Percentiles rank a stretch among this genome's conserved stretches.
phyloP scores from a whole-genome alignment of 2,888 invertebrate species.

The Norana najaformis region DNA sequence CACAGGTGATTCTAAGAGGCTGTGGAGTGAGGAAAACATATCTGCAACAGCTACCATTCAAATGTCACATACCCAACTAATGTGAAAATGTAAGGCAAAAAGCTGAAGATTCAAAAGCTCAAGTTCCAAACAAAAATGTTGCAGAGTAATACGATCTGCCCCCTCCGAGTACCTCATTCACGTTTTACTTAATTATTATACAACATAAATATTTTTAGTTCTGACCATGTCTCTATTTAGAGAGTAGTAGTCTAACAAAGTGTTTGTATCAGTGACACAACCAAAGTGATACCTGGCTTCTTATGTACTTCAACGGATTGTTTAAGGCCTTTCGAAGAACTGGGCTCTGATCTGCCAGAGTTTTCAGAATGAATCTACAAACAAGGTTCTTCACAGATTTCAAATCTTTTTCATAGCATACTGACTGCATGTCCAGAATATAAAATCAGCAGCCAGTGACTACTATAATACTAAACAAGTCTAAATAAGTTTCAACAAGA shows the following conservation, averaged over 20 bases:
- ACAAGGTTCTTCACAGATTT: background rate
- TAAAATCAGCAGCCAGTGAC: background rate
- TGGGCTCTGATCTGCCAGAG: background rate
- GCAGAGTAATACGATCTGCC: background rate
- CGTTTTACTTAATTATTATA: background rate
- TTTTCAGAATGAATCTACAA: background rate
- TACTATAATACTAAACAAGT: background rate
- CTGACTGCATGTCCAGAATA: background rate
- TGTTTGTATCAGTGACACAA: background rate
- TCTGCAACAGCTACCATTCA: background rate
- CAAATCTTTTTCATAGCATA: background rate
- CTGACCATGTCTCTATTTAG: background rate
- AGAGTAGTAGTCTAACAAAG: background rate
- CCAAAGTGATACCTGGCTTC: background rate
- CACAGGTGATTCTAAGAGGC: no score
- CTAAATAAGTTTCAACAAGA: background rate
- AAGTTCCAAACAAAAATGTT: background rate
- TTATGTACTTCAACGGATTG: slow-evolving; percentile 5
- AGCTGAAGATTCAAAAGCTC: background rate
- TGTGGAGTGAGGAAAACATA: no score
- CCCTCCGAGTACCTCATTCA: background rate
- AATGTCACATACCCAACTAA: no score
- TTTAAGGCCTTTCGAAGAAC: slow-evolving; percentile 15
- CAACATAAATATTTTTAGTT: background rate
- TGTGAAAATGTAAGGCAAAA: background rate